phyloP scores from a whole-genome alignment of 2,797 vertebrate species.

The Sebastes nivosus region DNA sequence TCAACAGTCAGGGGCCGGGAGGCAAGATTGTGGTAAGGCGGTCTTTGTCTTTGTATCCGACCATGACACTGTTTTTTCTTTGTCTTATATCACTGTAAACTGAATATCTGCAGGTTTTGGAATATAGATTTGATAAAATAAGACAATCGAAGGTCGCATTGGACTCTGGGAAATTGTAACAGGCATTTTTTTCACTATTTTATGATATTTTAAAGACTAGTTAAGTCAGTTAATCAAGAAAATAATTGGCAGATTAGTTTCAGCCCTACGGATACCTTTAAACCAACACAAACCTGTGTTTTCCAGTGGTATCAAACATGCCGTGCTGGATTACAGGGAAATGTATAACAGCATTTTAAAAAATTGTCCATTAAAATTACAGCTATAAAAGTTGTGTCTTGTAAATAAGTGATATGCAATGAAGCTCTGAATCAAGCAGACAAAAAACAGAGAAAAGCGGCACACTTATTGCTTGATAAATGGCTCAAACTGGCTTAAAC shows the following conservation, averaged over 20 bases:
- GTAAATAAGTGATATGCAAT: not conserved
- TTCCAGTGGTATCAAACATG: not conserved
- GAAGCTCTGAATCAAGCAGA: not conserved
- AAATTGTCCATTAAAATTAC: not conserved
- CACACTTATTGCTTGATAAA: not conserved
- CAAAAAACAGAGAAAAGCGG: not conserved
- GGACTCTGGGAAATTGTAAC: not conserved
- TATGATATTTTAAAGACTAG: not conserved
- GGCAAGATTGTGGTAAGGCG: constrained; percentile 95
- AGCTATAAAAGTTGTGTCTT: not conserved
- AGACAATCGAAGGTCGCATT: not conserved
- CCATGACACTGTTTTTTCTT: too few relatives aligned
- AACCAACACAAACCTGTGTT: not conserved
- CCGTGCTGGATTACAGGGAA: not conserved
- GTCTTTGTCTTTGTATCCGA: not conserved
- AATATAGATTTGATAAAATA: not conserved
- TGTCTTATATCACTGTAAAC: not conserved
- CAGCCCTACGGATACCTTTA: not conserved
- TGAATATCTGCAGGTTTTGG: not conserved
- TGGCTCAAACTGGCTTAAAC: not conserved
- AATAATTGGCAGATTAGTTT: not conserved
- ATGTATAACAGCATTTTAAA: not conserved
- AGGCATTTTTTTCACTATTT: not conserved
- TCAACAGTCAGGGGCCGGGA: constrained; percentile 95
- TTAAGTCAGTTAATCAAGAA: not conserved